Percentiles rank a stretch among this genome's conserved stretches.
These are phyloP conservation scores for Oscheius onirici DNA, from an alignment of 2,888 invertebrate genomes.

Conservation along the genomic window DNA sequence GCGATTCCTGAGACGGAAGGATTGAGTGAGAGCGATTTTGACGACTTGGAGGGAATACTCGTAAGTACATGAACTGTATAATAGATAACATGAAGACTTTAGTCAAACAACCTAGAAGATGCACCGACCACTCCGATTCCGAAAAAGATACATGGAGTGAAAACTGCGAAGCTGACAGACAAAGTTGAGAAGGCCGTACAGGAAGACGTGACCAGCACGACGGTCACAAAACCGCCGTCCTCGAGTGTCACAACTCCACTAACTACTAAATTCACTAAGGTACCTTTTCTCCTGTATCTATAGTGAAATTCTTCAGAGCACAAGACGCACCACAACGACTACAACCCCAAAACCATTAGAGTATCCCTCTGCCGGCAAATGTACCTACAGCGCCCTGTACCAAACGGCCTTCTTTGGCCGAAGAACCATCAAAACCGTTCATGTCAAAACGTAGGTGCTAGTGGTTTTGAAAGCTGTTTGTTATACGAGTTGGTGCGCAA, in stretches of 20 bases:
- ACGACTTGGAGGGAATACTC: conserved; percentile 30
- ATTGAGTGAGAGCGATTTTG: conserved; percentile 47
- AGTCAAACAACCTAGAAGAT: conserved; percentile 25
- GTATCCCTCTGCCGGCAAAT: conserved; percentile 64
- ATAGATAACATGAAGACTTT: neutral
- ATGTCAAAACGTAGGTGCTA: conserved; percentile 48
- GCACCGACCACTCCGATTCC: neutral
- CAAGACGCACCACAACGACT: conserved; percentile 30
- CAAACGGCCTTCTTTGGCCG: conserved; percentile 64
- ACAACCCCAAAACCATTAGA: conserved; percentile 46
- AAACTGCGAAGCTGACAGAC: conserved; percentile 50
- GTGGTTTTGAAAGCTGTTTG: neutral
- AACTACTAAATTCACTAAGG: neutral
- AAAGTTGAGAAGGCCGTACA: conserved; percentile 40
- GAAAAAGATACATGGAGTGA: conserved; percentile 40
- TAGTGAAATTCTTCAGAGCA: conserved; percentile 31
- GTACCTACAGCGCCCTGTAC: conserved; percentile 68
- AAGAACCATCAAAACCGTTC: conserved; percentile 48
- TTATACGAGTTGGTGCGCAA: no score
- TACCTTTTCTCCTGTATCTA: neutral
- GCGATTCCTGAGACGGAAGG: conserved; percentile 59
- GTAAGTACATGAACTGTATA: conserved; percentile 15
- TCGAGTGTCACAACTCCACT: conserved; percentile 26
- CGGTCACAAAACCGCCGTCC: conserved; percentile 8
- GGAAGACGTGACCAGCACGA: conserved; percentile 37